phyloP scores from a whole-genome alignment of 2,888 invertebrate genomes.

The Congeria kusceri region DNA sequence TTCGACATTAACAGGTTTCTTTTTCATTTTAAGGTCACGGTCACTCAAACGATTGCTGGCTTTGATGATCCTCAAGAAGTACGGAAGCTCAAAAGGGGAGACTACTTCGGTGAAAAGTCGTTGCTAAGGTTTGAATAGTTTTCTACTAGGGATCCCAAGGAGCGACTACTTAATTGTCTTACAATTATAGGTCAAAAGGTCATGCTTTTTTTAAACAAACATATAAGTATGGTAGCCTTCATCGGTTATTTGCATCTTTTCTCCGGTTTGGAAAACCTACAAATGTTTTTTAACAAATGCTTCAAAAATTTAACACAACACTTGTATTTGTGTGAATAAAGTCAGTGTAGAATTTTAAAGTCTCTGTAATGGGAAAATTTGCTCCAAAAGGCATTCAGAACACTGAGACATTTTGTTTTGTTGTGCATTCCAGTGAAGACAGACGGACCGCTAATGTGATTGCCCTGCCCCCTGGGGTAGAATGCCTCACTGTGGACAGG shows the following conservation, averaged over 20 bases:
- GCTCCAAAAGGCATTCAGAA: not conserved
- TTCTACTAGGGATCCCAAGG: too few species aligned
- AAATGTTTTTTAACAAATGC: too few species aligned
- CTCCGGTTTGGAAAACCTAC: too few species aligned
- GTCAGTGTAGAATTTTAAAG: not conserved
- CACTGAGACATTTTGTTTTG: not conserved
- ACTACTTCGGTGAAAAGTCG: constrained; percentile 99
- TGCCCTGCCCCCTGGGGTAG: constrained; percentile 93
- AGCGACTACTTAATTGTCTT: too few species aligned
- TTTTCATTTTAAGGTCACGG: constrained; percentile 88
- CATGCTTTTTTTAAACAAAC: too few species aligned
- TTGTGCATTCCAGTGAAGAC: constrained; percentile 88
- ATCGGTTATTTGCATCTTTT: too few species aligned
- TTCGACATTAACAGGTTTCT: not conserved
- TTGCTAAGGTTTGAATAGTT: constrained; percentile 78
- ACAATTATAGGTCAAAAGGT: too few species aligned
- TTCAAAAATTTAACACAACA: too few species aligned
- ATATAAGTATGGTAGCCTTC: too few species aligned
- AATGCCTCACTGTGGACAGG: constrained; percentile 93
- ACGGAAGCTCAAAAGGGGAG: constrained; percentile 94
- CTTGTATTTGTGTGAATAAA: too few species aligned
- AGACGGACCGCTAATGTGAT: constrained; percentile 95
- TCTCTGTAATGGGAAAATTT: not conserved
- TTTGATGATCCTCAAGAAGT: constrained; percentile 94
- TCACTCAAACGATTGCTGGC: constrained; percentile 92